phyloP scores from a whole-genome alignment of 2,113 vertebrate species.

The Hypomesus transpacificus region DNA sequence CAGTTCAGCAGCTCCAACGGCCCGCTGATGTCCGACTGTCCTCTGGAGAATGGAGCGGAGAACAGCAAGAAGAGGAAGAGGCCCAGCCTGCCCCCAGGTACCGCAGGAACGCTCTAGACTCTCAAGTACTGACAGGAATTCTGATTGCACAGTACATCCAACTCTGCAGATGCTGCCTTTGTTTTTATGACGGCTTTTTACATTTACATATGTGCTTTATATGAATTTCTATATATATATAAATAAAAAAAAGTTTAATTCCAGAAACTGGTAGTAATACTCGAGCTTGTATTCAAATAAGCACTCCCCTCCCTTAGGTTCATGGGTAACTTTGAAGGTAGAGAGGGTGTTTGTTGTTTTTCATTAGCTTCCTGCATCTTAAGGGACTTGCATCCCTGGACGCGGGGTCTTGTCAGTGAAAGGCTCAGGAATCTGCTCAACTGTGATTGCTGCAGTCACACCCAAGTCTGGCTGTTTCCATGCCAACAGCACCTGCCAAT shows the following conservation, averaged over 20 bases:
- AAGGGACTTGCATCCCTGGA: slow-evolving; percentile 45
- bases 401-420: slow-evolving; percentile 58
- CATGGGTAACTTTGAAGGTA: too few species aligned
- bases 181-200: too few species aligned
- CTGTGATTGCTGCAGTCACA: slow-evolving; percentile 46
- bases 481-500: slow-evolving; percentile 57
- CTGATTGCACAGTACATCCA: too few species aligned
- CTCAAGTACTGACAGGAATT: too few species aligned
- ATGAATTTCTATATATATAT: too few species aligned
- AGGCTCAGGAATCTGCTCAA: slow-evolving; percentile 40
- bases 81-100: slow-evolving; percentile 79
- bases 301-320: too few species aligned
- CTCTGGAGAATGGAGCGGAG: slow-evolving; percentile 77
- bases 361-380: slow-evolving; percentile 53
- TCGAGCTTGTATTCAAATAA: too few species aligned
- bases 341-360: slow-evolving; percentile 45
- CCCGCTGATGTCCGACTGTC: slow-evolving; percentile 68
- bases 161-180: too few species aligned
- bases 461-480: slow-evolving; percentile 44
- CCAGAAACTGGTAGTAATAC: too few species aligned
- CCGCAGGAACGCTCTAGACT: not conserved
- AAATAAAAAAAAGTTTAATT: too few species aligned
- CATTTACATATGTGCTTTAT: too few species aligned
- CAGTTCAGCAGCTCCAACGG: slow-evolving; percentile 73
- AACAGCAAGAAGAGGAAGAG: slow-evolving; percentile 84